These are phyloP conservation scores for Gadus macrocephalus DNA, from an alignment of 2,113 vertebrate genomes.

Conservation along the genomic window DNA sequence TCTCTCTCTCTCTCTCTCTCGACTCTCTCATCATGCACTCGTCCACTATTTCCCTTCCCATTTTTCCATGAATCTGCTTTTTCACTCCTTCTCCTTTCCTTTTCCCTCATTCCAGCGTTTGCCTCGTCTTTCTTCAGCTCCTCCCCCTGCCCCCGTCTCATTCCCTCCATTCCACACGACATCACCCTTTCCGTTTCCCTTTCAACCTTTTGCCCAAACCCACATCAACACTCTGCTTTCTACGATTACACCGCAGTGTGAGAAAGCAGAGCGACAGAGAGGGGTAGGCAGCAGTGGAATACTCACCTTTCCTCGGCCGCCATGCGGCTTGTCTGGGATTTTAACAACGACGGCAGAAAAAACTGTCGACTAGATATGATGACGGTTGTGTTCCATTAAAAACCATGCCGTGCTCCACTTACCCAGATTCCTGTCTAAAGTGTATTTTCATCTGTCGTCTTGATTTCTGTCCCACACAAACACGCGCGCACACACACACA, in stretches of 20 bases:
- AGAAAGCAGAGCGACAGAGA: conserved; percentile 23
- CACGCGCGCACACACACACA: conserved; percentile 23
- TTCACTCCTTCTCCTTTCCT: conserved; percentile 24
- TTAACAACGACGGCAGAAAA: conserved; percentile 17
- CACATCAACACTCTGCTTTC: conserved; percentile 57
- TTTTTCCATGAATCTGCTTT: conserved; percentile 30
- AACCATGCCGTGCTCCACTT: conserved; percentile 23
- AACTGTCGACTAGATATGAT: conserved; percentile 23
- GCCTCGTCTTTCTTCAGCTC: conserved; percentile 25
- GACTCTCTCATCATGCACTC: neutral
- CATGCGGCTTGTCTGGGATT: conserved; percentile 14
- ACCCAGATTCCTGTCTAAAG: conserved; percentile 38
- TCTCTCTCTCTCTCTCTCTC: neutral
- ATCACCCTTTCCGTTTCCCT: conserved; percentile 23
- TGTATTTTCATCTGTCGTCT: conserved; percentile 37
- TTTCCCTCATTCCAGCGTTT: conserved; percentile 30
- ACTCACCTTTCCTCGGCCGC: conserved; percentile 33
- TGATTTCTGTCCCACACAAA: conserved; percentile 24
- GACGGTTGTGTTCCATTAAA: conserved; percentile 26
- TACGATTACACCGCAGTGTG: conserved; percentile 36
- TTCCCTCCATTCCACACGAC: conserved; percentile 17
- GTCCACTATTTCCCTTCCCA: neutral
- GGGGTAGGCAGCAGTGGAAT: conserved; percentile 27
- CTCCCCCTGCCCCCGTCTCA: conserved; percentile 24
- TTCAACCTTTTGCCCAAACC: conserved; percentile 49